These are phyloP conservation scores for Gulo gulo DNA, from an alignment of 2,113 vertebrate genomes.

Conservation along the genomic window DNA sequence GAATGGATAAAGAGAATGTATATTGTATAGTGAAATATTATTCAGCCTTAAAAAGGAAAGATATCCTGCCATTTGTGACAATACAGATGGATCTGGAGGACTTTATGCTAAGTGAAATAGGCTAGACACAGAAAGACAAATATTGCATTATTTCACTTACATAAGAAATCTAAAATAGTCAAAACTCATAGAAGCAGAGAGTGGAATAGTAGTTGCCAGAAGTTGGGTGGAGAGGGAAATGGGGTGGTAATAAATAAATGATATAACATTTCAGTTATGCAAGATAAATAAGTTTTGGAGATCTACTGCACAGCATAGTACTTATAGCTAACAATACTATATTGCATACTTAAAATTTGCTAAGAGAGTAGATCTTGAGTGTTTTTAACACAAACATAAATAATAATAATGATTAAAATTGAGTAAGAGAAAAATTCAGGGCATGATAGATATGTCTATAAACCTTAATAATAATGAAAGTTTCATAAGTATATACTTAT, in stretches of 20 bases:
- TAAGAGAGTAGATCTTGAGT: neutral
- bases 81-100: neutral
- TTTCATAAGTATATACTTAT: neutral
- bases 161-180: neutral
- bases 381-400: neutral
- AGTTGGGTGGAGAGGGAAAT: neutral
- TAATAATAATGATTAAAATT: neutral
- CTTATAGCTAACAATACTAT: neutral
- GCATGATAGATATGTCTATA: neutral
- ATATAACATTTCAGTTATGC: neutral
- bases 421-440: neutral
- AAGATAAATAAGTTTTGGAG: neutral
- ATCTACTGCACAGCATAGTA: neutral
- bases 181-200: neutral
- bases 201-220: neutral
- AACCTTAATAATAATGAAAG: neutral
- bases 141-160: neutral
- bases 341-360: neutral
- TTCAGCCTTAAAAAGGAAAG: neutral
- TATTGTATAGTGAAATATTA: neutral
- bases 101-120: neutral
- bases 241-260: neutral
- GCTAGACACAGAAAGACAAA: neutral
- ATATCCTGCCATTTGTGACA: neutral
- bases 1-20: neutral